Conservation (phyloP, 2,113 vertebrate species). For the Hippocampus comes region DNA sequence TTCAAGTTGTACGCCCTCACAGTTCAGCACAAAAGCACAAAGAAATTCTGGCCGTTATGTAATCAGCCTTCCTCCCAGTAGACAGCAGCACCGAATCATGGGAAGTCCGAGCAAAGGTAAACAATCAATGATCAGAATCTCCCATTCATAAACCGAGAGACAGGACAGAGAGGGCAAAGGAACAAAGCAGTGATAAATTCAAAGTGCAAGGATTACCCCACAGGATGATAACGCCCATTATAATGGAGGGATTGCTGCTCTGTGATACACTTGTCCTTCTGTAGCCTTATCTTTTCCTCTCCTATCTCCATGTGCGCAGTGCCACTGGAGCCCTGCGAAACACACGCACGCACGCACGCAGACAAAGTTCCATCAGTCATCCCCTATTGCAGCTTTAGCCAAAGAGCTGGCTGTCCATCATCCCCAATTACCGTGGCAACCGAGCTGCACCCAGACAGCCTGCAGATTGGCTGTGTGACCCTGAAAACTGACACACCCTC, state of each 20-base stretch:
- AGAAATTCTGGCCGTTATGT: slow-evolving; percentile 66
- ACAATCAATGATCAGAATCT: slow-evolving; percentile 68
- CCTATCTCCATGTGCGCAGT: slow-evolving; percentile 22
- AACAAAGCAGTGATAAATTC: slow-evolving; percentile 22
- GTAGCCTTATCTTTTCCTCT: slow-evolving; percentile 48
- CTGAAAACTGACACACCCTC: slow-evolving; percentile 44
- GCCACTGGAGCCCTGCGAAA: slow-evolving; percentile 26
- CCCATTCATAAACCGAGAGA: slow-evolving; percentile 66
- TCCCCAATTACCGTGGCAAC: slow-evolving; percentile 74
- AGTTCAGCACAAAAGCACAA: slow-evolving; percentile 69
- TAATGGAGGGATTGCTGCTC: slow-evolving; percentile 45
- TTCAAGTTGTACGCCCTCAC: slow-evolving; percentile 72
- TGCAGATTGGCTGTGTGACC: slow-evolving; percentile 69
- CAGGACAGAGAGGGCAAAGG: slow-evolving; percentile 25
- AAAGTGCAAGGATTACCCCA: slow-evolving; percentile 44
- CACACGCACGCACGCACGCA: neutral
- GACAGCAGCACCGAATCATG: slow-evolving; percentile 65
- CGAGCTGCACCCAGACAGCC: slow-evolving; percentile 66
- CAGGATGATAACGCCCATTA: slow-evolving; percentile 30
- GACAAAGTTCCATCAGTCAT: slow-evolving; percentile 56
- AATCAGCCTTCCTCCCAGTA: slow-evolving; percentile 61
- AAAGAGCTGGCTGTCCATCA: slow-evolving; percentile 69
- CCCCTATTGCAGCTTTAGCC: slow-evolving; percentile 63
- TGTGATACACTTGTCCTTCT: slow-evolving; percentile 44
- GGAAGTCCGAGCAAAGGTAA: slow-evolving; percentile 68